Evolutionary conservation across 2,888 invertebrate genomes (phyloP).

Genomic region (Limenitis camilla): DNA sequence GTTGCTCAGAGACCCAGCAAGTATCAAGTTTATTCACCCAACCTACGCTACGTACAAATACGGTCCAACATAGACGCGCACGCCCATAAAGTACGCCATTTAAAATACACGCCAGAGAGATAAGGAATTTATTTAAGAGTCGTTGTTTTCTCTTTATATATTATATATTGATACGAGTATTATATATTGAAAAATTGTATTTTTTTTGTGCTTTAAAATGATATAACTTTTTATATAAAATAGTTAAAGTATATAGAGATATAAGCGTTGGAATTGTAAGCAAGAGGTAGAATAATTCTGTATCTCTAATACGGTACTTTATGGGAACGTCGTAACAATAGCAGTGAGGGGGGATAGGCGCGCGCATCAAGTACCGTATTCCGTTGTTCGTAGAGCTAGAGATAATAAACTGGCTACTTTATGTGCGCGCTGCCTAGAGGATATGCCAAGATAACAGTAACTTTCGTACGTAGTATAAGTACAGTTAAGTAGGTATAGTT

Average conservation of each 20-base stretch:
- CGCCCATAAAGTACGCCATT: conserved; percentile 69
- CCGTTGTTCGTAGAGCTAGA: conserved; percentile 30
- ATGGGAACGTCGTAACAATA: conserved; percentile 73
- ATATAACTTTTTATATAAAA: conserved; percentile 29
- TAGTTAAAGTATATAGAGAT: conserved; percentile 27
- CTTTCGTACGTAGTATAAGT: conserved; percentile 69
- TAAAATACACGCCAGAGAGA: conserved; percentile 72
- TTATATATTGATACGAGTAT: neutral
- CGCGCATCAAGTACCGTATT: conserved; percentile 59
- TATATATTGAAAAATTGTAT: conserved; percentile 51
- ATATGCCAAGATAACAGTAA: conserved; percentile 77
- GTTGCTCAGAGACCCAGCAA: conserved; percentile 69
- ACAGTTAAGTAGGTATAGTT: conserved; percentile 45
- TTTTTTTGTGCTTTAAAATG: conserved; percentile 45
- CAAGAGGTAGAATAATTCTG: conserved; percentile 67
- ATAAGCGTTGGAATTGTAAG: conserved; percentile 42
- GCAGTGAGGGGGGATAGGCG: conserved; percentile 70
- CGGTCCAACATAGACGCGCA: conserved; percentile 57
- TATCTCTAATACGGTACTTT: conserved; percentile 71
- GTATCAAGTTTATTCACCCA: conserved; percentile 51
- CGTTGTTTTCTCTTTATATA: conserved; percentile 27
- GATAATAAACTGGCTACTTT: conserved; percentile 54
- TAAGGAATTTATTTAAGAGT: conserved; percentile 65
- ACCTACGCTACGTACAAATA: conserved; percentile 40
- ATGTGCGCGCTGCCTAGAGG: conserved; percentile 71